Evolutionary conservation across 35 echinoderm and acorn worm genomes (phyloP).

Genomic region (Holothuria glaberrima): DNA sequence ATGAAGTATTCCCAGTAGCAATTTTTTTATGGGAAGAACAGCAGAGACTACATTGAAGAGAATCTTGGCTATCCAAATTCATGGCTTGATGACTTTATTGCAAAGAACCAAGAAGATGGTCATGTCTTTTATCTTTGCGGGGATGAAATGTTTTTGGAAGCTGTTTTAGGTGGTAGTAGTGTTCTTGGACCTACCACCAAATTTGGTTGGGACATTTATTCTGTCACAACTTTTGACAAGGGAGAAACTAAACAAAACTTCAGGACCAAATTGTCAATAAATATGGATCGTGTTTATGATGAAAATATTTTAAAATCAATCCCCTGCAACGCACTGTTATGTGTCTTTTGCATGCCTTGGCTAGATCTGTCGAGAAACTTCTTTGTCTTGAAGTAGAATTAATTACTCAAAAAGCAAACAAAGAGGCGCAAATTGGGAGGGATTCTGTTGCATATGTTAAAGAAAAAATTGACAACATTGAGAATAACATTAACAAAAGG

Average conservation of each 20-base stretch:
- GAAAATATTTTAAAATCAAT: background rate
- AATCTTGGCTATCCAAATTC: conserved; percentile 9
- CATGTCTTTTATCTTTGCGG: conserved; percentile 8
- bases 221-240: too few species aligned
- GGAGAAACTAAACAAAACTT: too few species aligned
- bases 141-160: conserved; percentile 44
- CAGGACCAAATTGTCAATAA: too few species aligned
- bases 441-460: background rate
- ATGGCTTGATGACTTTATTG: background rate
- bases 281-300: background rate
- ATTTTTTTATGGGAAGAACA: background rate
- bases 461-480: conserved; percentile 3
- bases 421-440: background rate
- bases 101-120: background rate
- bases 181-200: background rate
- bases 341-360: background rate
- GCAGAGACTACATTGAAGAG: background rate
- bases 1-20: conserved; percentile 30
- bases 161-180: conserved; percentile 6
- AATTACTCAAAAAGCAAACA: background rate
- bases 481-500: conserved; percentile 32
- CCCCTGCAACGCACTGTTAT: background rate
- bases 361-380: background rate
- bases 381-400: background rate
- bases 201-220: conserved; percentile 26